Base-by-base conservation (phyloP, 2,888 invertebrate species). In the Polydrusus pterygomalis region DNA sequence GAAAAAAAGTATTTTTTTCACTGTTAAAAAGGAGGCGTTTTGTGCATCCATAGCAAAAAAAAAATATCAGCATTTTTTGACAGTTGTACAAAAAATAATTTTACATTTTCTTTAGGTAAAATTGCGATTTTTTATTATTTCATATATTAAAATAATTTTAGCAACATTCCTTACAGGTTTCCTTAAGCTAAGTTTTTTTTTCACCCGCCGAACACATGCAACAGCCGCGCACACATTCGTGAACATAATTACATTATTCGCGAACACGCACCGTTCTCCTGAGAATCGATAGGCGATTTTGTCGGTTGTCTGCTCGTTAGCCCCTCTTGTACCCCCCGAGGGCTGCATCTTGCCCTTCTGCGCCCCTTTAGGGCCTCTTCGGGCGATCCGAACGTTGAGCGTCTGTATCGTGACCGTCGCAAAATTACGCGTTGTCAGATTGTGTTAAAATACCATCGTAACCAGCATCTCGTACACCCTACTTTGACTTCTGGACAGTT, bases 221-320 rank as follows among this genome's bases (percentile, higher is more conserved):
- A 68, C 68, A 68, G 38, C 51, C 67, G 30, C 67, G 30, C 54
- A 54, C 20, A 43, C 56, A 63, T 75, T 51, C 70, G 74, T 63
- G 74, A 63, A 20, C 64, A 30, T 68, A 75, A 75, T 75, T 75
- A 70, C 74, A 75, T 75, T 75, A 69, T 75, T 49, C 74, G 70
- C 47, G 20, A 56, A 49, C 74, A 74, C 74, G 74, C 67, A 74
- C 43, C 17, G 56, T 34, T 68, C 72, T 62, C 72, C 15, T 13
- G 62, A 45, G 72, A 58, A 71, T 71, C 71, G 64, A 71, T 71
- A 62, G 71, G 64, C 71, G 62, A 71, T 71, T 64, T 62, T 47
- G 51, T 63, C 64, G 64, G 71, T 71, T 64, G 71, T 71, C 71
- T 71, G 71, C 62, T 71, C 63, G 64, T 63, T 71, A 51, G 25